Conservation (phyloP, 2,888 invertebrate species). For the Pristionchus entomophagus region DNA sequence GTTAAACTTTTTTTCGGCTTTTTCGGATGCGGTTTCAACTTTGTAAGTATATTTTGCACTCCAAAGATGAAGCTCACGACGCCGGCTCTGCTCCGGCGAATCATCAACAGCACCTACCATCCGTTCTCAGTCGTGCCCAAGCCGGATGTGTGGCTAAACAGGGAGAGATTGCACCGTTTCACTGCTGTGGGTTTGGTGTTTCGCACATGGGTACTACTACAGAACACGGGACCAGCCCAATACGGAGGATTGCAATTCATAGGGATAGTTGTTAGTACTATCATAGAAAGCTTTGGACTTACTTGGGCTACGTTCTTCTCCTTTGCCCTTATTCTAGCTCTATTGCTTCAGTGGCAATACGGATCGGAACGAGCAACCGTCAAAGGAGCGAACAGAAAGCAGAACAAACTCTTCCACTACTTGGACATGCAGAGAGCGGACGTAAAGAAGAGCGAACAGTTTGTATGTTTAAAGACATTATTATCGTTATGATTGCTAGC, state of each 20-base stretch:
- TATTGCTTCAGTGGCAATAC: conserved; percentile 72
- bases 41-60: not conserved
- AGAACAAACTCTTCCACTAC: conserved; percentile 71
- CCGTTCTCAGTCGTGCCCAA: conserved; percentile 72
- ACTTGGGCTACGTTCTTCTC: not conserved
- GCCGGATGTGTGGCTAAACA: conserved; percentile 69
- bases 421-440: conserved; percentile 72
- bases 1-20: not conserved
- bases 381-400: conserved; percentile 65
- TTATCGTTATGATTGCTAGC: no score
- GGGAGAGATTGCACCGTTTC: conserved; percentile 69
- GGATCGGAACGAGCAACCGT: conserved; percentile 67
- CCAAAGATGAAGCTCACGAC: conserved; percentile 56
- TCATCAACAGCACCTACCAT: conserved; percentile 71
- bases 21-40: not conserved
- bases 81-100: conserved; percentile 62
- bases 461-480: no score
- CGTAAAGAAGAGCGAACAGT: conserved; percentile 62
- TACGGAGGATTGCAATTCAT: no score
- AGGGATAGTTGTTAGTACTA: no score
- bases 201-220: no score
- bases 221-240: no score
- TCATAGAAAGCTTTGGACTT: no score
- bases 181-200: conserved; percentile 63
- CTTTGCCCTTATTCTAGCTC: conserved; percentile 47